Percentiles rank a stretch among this genome's conserved stretches.
These are phyloP conservation scores for Spilosoma lubricipeda DNA, from an alignment of 2,888 invertebrate genomes.

Conservation along the genomic window DNA sequence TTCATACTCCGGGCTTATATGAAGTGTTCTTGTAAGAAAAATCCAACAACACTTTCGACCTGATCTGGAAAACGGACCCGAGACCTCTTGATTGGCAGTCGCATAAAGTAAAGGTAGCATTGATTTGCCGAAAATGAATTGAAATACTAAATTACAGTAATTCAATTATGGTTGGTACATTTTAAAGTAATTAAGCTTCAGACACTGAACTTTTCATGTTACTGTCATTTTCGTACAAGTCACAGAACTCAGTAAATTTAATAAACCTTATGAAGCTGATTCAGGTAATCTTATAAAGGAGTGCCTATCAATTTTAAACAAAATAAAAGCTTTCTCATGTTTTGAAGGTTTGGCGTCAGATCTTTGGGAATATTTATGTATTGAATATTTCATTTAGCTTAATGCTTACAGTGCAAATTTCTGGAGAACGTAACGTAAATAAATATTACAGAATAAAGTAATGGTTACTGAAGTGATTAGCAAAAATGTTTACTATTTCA, in stretches of 20 bases:
- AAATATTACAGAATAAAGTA: conserved; percentile 9
- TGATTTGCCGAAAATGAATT: neutral
- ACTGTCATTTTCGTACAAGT: conserved; percentile 11
- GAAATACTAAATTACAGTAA: neutral
- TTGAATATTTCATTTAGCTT: conserved; percentile 42
- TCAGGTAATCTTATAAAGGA: conserved; percentile 23
- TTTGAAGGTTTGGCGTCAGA: conserved; percentile 32
- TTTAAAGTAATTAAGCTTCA: neutral
- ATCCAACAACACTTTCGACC: too few species aligned
- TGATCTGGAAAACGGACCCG: too few species aligned
- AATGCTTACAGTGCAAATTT: conserved; percentile 16
- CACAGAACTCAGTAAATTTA: conserved; percentile 15
- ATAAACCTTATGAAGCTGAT: conserved; percentile 23
- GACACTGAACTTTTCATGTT: neutral
- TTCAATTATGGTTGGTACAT: neutral
- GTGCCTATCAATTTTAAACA: conserved; percentile 42
- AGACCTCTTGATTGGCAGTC: too few species aligned
- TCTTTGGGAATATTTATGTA: conserved; percentile 40
- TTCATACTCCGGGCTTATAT: too few species aligned
- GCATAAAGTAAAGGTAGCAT: neutral
- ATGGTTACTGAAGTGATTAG: conserved; percentile 27
- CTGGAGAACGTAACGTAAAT: neutral
- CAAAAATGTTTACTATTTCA: neutral
- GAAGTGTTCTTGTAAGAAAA: too few species aligned
- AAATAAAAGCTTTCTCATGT: conserved; percentile 49